These are phyloP conservation scores for Manis javanica DNA, from an alignment of 2,797 vertebrate species.

Conservation along the genomic window DNA sequence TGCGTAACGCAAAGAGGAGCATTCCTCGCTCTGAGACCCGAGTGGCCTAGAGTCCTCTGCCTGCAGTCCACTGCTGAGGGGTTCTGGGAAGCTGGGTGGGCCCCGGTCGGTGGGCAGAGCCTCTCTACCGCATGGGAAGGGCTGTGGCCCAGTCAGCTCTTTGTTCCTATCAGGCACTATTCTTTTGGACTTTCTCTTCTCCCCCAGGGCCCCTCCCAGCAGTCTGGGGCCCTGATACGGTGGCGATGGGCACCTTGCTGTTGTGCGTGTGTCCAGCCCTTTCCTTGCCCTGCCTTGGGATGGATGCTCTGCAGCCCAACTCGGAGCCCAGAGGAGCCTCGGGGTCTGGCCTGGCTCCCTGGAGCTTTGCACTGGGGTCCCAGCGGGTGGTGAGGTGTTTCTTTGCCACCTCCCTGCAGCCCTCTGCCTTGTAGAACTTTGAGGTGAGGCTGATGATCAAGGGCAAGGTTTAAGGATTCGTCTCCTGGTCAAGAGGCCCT, in stretches of 20 bases:
- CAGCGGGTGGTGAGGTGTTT: neutral
- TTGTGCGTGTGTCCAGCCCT: neutral
- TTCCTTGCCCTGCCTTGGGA: neutral
- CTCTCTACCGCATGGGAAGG: fast-evolving
- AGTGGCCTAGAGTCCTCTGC: neutral
- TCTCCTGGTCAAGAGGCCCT: neutral
- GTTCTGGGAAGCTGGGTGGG: neutral
- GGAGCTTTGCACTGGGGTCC: neutral
- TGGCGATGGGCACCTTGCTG: neutral
- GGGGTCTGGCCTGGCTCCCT: neutral
- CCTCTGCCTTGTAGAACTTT: no score
- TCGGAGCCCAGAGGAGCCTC: neutral
- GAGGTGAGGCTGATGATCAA: neutral
- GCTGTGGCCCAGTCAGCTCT: neutral
- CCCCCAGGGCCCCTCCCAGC: neutral
- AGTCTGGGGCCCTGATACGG: neutral
- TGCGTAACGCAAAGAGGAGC: neutral
- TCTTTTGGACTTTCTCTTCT: neutral
- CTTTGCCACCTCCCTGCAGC: neutral
- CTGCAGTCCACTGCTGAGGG: neutral
- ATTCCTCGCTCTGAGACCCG: neutral
- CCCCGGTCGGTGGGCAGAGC: fast-evolving
- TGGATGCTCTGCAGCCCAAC: neutral
- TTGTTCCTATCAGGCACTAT: no score
- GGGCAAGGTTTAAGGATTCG: neutral